phyloP scores from a whole-genome alignment of 2,113 vertebrate species.

The Malurus elegans region DNA sequence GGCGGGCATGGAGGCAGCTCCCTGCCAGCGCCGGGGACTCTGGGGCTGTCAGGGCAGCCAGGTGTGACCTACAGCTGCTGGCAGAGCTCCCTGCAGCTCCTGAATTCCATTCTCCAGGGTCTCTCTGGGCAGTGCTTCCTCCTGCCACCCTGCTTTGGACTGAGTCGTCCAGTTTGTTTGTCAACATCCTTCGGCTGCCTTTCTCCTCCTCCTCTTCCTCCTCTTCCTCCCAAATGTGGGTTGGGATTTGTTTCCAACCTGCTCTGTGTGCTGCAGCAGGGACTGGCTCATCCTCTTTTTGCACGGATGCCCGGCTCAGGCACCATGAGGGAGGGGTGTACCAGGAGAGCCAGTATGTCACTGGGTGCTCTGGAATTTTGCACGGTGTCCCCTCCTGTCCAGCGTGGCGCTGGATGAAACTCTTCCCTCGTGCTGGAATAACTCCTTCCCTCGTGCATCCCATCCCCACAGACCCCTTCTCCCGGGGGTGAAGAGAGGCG shows the following conservation, averaged over 20 bases:
- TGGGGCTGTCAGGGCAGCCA: not conserved
- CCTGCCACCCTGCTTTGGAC: not conserved
- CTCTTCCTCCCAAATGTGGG: not conserved
- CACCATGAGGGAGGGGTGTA: accelerated
- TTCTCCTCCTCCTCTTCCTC: not conserved
- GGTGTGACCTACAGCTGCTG: not conserved
- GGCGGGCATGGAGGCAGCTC: not conserved
- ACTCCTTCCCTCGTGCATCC: not conserved
- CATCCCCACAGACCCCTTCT: not conserved
- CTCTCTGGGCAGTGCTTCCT: not conserved
- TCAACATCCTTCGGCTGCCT: not conserved
- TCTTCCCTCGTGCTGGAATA: not conserved
- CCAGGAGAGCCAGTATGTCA: not conserved
- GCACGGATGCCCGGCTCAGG: not conserved
- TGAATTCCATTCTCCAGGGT: not conserved
- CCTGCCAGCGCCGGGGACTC: not conserved
- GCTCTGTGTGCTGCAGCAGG: not conserved
- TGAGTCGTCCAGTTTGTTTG: constrained; percentile 11
- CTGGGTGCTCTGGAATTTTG: not conserved
- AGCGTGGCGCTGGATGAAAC: not conserved
- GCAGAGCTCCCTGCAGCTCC: not conserved
- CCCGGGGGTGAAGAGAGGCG: accelerated
- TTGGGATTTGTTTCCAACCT: not conserved
- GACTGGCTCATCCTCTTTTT: not conserved
- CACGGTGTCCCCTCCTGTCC: not conserved